Percentiles rank a stretch among this genome's conserved stretches.
Evolutionary conservation across 2,888 invertebrate genomes (phyloP).

Genomic region (Theretra japonica): DNA sequence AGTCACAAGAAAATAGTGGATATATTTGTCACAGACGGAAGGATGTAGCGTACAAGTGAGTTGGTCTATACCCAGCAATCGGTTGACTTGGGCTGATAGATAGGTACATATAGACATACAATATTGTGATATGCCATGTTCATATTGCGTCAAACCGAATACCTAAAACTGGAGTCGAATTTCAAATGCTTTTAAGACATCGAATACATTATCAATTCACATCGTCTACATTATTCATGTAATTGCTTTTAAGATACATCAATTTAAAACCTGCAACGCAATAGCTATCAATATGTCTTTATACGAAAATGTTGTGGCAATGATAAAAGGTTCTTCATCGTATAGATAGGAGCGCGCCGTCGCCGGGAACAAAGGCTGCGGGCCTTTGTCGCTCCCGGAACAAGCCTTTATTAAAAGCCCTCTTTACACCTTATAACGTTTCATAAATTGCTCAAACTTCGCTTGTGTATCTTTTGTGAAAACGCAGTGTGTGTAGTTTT

Average conservation of each 20-base stretch:
- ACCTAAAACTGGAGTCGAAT: no score
- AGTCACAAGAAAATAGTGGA: no score
- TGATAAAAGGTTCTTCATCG: slow-evolving; percentile 54
- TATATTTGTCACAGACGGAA: no score
- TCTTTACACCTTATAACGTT: slow-evolving; percentile 62
- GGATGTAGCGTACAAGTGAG: no score
- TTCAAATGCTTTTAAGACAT: no score
- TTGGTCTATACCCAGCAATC: no score
- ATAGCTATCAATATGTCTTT: slow-evolving; percentile 43
- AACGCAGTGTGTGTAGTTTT: slow-evolving; percentile 9
- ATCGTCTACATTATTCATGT: not conserved
- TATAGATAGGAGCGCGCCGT: slow-evolving; percentile 51
- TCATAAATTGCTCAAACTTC: slow-evolving; percentile 55
- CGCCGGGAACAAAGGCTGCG: slow-evolving; percentile 55
- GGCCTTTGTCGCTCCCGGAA: slow-evolving; percentile 60
- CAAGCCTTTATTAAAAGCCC: slow-evolving; percentile 67
- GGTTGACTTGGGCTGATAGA: no score
- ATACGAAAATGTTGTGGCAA: slow-evolving; percentile 49
- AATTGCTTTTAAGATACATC: slow-evolving; percentile 25
- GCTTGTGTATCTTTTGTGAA: slow-evolving; percentile 41
- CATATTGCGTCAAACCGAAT: no score
- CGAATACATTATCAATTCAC: not conserved
- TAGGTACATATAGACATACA: no score
- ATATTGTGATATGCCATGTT: no score
- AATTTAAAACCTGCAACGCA: slow-evolving; percentile 37